Percentiles rank a stretch among this genome's conserved stretches.
Evolutionary conservation across 2,113 vertebrate genomes (phyloP).

Genomic region (Trichechus manatus): DNA sequence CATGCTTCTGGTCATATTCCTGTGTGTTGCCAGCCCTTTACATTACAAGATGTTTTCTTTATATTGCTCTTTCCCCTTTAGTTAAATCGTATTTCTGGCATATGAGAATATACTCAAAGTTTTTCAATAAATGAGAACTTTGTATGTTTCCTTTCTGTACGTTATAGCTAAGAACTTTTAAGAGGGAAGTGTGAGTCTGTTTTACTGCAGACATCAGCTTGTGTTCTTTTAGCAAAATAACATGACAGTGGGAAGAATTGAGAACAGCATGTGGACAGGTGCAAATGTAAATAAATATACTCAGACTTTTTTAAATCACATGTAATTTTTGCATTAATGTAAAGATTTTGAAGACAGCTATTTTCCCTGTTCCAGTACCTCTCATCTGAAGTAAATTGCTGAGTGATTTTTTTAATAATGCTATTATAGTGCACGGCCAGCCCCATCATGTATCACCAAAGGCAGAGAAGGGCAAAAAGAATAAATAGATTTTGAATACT

Average conservation of each 20-base stretch:
- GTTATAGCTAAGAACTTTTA: not conserved
- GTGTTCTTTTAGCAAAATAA: not conserved
- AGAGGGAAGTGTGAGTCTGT: not conserved
- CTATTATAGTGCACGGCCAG: not conserved
- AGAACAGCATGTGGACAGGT: not conserved
- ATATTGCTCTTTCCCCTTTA: not conserved
- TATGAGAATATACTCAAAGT: not conserved
- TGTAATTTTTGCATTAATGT: not conserved
- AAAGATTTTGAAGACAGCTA: not conserved
- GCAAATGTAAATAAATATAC: not conserved
- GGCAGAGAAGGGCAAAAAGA: not conserved
- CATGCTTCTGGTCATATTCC: not conserved
- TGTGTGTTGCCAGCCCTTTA: not conserved
- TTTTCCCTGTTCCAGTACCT: not conserved
- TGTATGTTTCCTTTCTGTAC: not conserved
- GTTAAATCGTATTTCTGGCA: constrained; percentile 19
- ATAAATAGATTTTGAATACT: not conserved
- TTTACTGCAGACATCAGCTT: not conserved
- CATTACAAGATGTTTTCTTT: not conserved
- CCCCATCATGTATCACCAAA: not conserved
- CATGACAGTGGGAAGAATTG: not conserved
- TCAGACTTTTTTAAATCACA: not conserved
- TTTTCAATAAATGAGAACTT: constrained; percentile 9
- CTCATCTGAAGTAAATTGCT: constrained; percentile 8
- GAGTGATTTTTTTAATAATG: not conserved